Evolutionary conservation across 2,113 vertebrate genomes (phyloP), one percentile per base, ranked within the genome.

Genomic region (Gadus chalcogrammus): DNA sequence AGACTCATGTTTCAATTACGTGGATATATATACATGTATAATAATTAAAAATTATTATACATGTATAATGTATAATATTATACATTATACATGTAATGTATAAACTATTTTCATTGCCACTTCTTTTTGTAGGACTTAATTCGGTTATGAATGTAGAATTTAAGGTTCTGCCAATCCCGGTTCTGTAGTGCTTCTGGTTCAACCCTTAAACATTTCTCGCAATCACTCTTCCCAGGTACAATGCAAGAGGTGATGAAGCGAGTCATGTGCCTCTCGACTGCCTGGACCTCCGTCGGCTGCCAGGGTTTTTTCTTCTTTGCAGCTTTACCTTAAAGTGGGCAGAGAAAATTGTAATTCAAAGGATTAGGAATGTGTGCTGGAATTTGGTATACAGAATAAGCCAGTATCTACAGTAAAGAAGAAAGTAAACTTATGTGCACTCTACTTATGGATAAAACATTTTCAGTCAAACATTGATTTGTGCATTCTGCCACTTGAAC

Each of bases 131-230:
- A 13, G 68, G 71, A 53, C 16, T 53, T 48, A 60, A 73, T 73
- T 12, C 64, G 71, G 62, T 73, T 73, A 48, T 73, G 27, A 60
- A 73, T 56, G 42, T 66, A 60, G 17, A 24, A 73, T 67, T 73
- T 73, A 7, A 73, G 64, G 64, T 38, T 20, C 22, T 73, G 31
- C 71, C 71, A 73, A 64, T 67, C 71, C 9, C 64, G 22, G 71
- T 67, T 60, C 56, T 60, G 42, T 17, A 73, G 71, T 27, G 31
- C 56, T 61, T 72, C 61, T 66, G 71, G 71, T 73, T 73, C 64
- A 48, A 64, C 71, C 55, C 31, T 67, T 52, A 67, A 61, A 61
- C 71, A 73, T 28, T 27, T 65, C 56, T 73, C 61, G 61, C 64
- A 73, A 3, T 67, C 71, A 7, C 35, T 42, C 58, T 73, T 73